A percentile compares a stretch with the other conserved stretches of the same genome.
Evolutionary conservation across 1,140 invertebrate genomes (phyloP).

Genomic region (Palaemon carinicauda): DNA sequence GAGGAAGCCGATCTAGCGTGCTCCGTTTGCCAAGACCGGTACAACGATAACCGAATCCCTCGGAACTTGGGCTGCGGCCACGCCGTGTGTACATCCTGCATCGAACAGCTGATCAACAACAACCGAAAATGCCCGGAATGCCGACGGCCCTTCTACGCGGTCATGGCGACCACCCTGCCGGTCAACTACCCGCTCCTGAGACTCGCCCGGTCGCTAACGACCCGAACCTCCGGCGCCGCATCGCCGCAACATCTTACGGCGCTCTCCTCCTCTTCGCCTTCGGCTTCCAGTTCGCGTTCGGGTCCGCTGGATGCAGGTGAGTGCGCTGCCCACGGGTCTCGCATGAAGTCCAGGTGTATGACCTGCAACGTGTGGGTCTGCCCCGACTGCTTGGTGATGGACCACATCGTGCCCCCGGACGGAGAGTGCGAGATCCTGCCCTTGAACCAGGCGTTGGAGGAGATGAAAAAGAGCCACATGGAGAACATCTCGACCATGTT

Average conservation of each 20-base stretch:
- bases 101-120: constrained; percentile 33
- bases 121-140: constrained; percentile 38
- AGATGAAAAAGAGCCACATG: constrained; percentile 37
- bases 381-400: constrained; percentile 34
- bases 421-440: constrained; percentile 18
- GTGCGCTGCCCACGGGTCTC: constrained; percentile 33
- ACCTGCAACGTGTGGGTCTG: constrained; percentile 44
- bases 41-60: constrained; percentile 32
- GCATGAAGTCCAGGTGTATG: constrained; percentile 27
- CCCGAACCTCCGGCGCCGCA: neutral
- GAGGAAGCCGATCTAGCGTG: constrained; percentile 37
- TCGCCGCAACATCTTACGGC: neutral
- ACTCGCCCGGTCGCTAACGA: constrained; percentile 19
- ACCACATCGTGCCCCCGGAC: constrained; percentile 28
- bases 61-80: constrained; percentile 37
- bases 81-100: constrained; percentile 20
- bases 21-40: constrained; percentile 34
- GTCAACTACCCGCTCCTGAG: constrained; percentile 36
- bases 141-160: constrained; percentile 39
- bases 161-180: constrained; percentile 14
- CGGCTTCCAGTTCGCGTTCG: neutral
- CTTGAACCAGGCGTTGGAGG: constrained; percentile 13
- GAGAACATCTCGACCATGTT: constrained; percentile 21
- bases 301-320: constrained; percentile 16
- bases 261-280: neutral